Evolutionary conservation across 2,888 invertebrate genomes (phyloP).

Genomic region (Zelleria hepariella): DNA sequence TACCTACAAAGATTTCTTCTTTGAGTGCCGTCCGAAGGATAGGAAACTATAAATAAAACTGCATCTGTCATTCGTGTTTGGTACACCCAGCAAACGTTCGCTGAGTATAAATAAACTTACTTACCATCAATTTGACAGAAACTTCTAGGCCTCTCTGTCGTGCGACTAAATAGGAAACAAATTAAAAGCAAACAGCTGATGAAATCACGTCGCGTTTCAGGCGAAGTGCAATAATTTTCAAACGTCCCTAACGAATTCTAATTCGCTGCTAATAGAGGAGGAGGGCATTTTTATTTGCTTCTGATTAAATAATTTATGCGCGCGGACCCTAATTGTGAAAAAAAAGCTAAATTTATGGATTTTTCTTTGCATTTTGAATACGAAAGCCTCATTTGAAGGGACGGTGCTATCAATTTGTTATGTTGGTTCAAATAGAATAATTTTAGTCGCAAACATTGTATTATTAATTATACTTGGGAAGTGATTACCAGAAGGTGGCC

Average conservation of each 20-base stretch:
- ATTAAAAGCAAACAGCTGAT: not conserved
- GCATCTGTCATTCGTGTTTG: too few relatives aligned
- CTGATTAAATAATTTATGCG: constrained; percentile 1
- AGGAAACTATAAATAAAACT: too few relatives aligned
- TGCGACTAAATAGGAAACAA: not conserved
- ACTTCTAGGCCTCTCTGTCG: not conserved
- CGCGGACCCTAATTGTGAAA: not conserved
- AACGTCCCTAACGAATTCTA: not conserved
- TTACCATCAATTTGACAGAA: not conserved
- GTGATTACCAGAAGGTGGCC: too few relatives aligned
- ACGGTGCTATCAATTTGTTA: not conserved
- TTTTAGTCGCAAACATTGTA: too few relatives aligned
- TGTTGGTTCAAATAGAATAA: too few relatives aligned
- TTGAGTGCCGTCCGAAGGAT: too few relatives aligned
- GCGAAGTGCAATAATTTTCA: not conserved
- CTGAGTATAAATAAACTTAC: too few relatives aligned
- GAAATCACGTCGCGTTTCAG: not conserved
- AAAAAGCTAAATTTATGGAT: not conserved
- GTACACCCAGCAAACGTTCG: too few relatives aligned
- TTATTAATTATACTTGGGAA: too few relatives aligned
- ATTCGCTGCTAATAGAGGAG: not conserved
- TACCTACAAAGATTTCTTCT: too few relatives aligned
- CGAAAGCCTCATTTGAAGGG: not conserved
- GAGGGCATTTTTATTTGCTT: not conserved
- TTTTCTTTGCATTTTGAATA: not conserved